Evolutionary conservation across 2,797 vertebrate genomes (phyloP).

Genomic region (Artibeus jamaicensis): DNA sequence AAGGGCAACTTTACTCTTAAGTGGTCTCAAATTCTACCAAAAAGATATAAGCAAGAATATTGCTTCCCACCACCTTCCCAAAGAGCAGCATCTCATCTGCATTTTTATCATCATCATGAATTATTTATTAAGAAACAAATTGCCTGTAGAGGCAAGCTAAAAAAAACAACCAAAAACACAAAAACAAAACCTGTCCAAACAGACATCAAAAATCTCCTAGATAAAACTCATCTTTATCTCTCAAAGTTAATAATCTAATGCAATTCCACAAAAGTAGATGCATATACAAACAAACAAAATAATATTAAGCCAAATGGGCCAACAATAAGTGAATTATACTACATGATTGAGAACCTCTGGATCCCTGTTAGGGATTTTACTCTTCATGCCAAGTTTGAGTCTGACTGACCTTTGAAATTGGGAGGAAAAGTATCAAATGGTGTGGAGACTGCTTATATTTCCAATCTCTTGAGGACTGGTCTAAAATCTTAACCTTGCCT

Average conservation of each 20-base stretch:
- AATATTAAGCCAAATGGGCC: neutral
- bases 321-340: neutral
- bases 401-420: neutral
- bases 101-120: neutral
- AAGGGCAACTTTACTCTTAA: neutral
- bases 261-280: neutral
- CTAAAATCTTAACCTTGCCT: neutral
- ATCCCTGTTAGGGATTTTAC: neutral
- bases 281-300: neutral
- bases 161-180: neutral
- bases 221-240: neutral
- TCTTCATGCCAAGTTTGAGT: neutral
- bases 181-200: neutral
- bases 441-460: neutral
- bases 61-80: neutral
- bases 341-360: neutral
- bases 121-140: slow-evolving; percentile 49
- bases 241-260: slow-evolving; percentile 1
- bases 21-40: slow-evolving; percentile 6
- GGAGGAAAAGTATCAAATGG: neutral
- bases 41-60: neutral
- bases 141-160: neutral
- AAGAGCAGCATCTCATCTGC: neutral
- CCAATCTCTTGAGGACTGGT: neutral
- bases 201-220: neutral